Conservation (phyloP, 2,888 invertebrate species). For the Mesopsocus fuscifrons region DNA sequence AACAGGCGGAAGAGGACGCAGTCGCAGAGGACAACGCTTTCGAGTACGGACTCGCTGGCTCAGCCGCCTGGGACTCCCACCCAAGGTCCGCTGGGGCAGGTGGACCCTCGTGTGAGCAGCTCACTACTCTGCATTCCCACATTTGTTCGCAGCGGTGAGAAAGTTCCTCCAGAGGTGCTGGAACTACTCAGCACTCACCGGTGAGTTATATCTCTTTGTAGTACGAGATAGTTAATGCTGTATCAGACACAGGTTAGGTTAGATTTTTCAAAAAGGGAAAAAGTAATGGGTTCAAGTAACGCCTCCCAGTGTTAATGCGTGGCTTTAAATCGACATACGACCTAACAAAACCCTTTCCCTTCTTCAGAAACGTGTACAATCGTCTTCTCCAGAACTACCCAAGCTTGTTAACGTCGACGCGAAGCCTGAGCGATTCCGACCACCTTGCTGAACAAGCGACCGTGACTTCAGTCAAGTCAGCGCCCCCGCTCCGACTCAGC, state of each 20-base stretch:
- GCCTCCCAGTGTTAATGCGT: no score
- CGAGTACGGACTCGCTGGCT: constrained; percentile 40
- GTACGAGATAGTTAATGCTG: no score
- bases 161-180: constrained; percentile 54
- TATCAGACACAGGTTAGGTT: no score
- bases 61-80: constrained; percentile 22
- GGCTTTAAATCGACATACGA: no score
- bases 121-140: constrained; percentile 77
- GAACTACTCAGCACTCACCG: constrained; percentile 48
- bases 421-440: constrained; percentile 51
- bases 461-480: constrained; percentile 5
- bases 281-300: no score
- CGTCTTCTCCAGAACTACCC: constrained; percentile 58
- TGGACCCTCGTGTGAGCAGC: constrained; percentile 38
- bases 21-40: constrained; percentile 24
- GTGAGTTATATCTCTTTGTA: no score
- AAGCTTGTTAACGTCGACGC: constrained; percentile 45
- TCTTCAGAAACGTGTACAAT: constrained; percentile 37
- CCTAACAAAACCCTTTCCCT: no score
- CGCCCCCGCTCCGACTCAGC: constrained; percentile 1
- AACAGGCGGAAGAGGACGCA: constrained; percentile 38
- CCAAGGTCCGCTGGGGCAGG: constrained; percentile 26
- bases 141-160: constrained; percentile 57
- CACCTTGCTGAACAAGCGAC: constrained; percentile 27
- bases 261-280: no score